Conservation (phyloP, 2,797 vertebrate genomes). For the Tragelaphus oryx region DNA sequence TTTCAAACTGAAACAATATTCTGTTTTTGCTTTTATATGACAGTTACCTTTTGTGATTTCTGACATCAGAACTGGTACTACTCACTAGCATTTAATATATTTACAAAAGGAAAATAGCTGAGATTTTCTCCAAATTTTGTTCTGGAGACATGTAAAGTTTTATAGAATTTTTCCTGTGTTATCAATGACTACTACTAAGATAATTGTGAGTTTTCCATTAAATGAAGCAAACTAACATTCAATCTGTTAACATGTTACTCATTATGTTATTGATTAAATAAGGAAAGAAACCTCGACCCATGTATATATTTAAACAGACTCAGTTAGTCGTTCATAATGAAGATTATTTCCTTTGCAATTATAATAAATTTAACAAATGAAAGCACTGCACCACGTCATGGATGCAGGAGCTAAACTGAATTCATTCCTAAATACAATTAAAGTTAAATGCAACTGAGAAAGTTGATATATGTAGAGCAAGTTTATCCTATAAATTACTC, state of each 20-base stretch:
- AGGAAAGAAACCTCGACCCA: background rate
- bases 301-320: background rate
- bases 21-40: background rate
- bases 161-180: background rate
- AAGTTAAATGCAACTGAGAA: constrained; percentile 33
- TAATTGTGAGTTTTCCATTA: background rate
- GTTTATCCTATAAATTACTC: constrained; percentile 8
- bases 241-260: background rate
- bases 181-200: background rate
- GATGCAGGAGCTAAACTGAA: background rate
- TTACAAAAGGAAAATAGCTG: background rate
- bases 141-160: background rate
- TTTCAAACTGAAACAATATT: constrained; percentile 18
- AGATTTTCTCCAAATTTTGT: background rate
- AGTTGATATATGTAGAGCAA: background rate
- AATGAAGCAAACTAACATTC: background rate
- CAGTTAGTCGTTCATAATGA: background rate
- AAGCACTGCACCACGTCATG: background rate
- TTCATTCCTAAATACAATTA: background rate
- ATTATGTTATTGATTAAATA: background rate
- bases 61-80: background rate
- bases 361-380: constrained; percentile 9
- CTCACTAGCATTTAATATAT: constrained; percentile 1
- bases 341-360: background rate
- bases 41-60: background rate